Conservation (phyloP, 2,797 vertebrate genomes). For the Babyrousa celebensis region DNA sequence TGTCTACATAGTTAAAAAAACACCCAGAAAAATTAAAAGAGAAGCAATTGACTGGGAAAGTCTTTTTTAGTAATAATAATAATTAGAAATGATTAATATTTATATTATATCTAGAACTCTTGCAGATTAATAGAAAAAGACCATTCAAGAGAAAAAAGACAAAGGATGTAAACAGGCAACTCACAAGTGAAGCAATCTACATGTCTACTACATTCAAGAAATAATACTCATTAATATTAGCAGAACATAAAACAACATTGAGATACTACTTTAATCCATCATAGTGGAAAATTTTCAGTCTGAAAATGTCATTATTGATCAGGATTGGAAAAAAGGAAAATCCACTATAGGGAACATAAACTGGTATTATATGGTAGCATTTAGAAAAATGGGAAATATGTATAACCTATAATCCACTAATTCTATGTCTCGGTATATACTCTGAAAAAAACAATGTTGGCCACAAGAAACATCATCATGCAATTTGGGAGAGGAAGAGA, state of each 20-base stretch:
- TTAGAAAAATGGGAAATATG: neutral
- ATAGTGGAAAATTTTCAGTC: neutral
- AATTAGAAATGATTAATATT: neutral
- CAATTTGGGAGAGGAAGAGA: neutral
- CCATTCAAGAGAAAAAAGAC: neutral
- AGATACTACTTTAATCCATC: neutral
- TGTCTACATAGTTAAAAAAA: slow-evolving; percentile 12
- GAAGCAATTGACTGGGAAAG: neutral
- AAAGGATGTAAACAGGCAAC: neutral
- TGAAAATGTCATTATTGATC: neutral
- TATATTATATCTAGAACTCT: neutral
- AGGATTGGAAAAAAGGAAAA: neutral
- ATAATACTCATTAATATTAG: neutral
- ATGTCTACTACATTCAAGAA: neutral
- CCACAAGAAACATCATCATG: neutral
- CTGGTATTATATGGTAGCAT: neutral
- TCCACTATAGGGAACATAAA: neutral
- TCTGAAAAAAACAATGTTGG: neutral
- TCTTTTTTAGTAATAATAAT: neutral
- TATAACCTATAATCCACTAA: slow-evolving; percentile 4
- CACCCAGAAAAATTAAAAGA: neutral
- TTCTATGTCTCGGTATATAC: neutral
- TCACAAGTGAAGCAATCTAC: neutral
- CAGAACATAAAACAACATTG: neutral
- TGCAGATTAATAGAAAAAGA: neutral